phyloP scores from a whole-genome alignment of 2,888 invertebrate species.

The Latrodectus elegans region DNA sequence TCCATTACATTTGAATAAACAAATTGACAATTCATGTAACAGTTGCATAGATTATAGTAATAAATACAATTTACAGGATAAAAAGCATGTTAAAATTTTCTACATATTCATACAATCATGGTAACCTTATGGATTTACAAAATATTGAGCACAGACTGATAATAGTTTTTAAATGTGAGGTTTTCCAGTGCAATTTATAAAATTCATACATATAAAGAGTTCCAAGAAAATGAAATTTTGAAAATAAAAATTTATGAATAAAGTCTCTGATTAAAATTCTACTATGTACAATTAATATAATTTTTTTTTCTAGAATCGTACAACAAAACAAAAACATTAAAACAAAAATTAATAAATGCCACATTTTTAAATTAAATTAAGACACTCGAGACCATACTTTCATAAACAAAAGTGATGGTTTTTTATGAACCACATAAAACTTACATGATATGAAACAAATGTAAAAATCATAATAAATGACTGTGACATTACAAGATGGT shows the following conservation, averaged over 20 bases:
- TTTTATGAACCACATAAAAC: not conserved
- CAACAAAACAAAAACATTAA: conserved; percentile 9
- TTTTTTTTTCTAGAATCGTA: conserved; percentile 7
- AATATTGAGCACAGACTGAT: not conserved
- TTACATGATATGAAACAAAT: conserved; percentile 16
- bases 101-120: not conserved
- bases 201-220: not conserved
- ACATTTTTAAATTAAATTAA: conserved; percentile 16
- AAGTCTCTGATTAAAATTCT: conserved; percentile 44
- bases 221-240: not conserved
- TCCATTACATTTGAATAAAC: not conserved
- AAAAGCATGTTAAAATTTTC: not conserved
- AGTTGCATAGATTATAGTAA: not conserved
- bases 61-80: not conserved
- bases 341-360: conserved; percentile 32
- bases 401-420: not conserved
- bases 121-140: not conserved
- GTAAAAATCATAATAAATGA: conserved; percentile 16
- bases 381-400: not conserved
- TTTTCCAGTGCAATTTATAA: not conserved
- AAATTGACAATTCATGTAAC: not conserved
- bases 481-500: not conserved
- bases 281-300: conserved; percentile 42
- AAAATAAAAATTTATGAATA: not conserved
- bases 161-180: not conserved